Evolutionary conservation across 2,797 vertebrate genomes (phyloP).

Genomic region (Anomalospiza imberbis): DNA sequence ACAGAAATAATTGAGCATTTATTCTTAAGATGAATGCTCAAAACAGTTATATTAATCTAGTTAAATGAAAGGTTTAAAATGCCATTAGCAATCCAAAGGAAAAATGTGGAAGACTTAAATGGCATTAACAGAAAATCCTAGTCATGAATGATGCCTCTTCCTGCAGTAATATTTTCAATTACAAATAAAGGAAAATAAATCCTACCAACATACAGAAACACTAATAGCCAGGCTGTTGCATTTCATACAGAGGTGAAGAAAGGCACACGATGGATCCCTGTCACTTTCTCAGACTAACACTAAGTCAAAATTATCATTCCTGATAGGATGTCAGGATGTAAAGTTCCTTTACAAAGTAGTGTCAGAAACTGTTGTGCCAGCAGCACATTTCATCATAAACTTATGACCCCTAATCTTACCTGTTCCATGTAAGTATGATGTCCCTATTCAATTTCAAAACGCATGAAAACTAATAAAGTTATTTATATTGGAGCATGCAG

Average conservation of each 20-base stretch:
- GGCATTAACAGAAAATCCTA: neutral
- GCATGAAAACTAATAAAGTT: neutral
- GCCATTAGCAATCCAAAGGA: neutral
- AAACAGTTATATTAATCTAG: neutral
- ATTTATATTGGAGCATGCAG: accelerated
- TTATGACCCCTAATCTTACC: neutral
- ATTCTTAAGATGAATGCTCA: neutral
- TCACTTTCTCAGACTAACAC: neutral
- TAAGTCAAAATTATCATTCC: neutral
- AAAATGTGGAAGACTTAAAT: neutral
- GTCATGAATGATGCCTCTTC: neutral
- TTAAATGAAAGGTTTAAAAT: neutral
- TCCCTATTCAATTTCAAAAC: neutral
- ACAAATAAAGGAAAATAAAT: neutral
- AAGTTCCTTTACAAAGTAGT: neutral
- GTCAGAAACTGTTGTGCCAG: neutral
- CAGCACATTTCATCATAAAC: neutral
- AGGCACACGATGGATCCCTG: neutral
- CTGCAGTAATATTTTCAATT: neutral
- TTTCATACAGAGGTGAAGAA: neutral
- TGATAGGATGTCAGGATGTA: neutral
- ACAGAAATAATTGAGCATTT: conserved; percentile 5
- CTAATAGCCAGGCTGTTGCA: neutral
- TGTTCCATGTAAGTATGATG: neutral
- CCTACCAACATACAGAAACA: neutral